Conservation (phyloP, 2,113 vertebrate species). For the Aptenodytes forsteri region DNA sequence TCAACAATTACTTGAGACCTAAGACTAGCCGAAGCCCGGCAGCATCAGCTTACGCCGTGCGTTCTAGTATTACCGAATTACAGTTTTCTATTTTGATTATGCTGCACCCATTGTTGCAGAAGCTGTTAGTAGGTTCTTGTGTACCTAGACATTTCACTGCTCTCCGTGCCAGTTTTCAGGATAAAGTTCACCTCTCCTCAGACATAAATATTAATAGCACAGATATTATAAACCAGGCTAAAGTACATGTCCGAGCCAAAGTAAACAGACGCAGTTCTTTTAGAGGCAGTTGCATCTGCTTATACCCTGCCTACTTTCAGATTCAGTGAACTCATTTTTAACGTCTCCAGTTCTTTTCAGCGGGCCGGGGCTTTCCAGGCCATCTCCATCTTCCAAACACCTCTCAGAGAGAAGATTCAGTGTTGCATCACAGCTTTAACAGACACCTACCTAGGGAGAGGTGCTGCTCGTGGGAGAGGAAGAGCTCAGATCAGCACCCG, state of each 20-base stretch:
- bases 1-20: background rate
- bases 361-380: background rate
- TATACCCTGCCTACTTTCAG: background rate
- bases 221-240: background rate
- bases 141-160: background rate
- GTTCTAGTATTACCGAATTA: background rate
- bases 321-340: background rate
- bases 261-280: background rate
- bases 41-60: background rate
- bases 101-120: background rate
- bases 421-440: background rate
- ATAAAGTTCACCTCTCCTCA: conserved; percentile 10
- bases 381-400: background rate
- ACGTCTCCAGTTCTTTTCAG: background rate
- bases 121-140: background rate
- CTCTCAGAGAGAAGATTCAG: background rate
- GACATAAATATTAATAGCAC: conserved; percentile 31
- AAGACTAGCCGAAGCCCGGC: background rate
- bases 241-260: background rate
- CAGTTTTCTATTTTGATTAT: background rate
- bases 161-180: background rate
- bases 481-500: background rate
- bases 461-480: background rate
- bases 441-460: background rate
- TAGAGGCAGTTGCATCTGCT: background rate